Evolutionary conservation across 2,888 invertebrate genomes (phyloP), one percentile per base, ranked within the genome.

Genomic region (Tricholauxania praeusta): DNA sequence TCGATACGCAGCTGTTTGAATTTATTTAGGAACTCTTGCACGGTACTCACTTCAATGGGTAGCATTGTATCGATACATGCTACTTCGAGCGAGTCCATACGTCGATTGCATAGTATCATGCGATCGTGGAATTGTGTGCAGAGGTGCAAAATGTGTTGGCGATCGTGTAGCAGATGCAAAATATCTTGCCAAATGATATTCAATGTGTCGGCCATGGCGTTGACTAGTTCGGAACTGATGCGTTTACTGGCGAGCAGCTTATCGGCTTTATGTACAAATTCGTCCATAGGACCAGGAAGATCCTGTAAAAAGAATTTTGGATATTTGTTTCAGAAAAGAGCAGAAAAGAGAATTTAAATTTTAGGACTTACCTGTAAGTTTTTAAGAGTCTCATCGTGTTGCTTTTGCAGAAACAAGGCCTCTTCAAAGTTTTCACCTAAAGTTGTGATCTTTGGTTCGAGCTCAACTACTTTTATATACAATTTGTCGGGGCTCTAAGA

Each of bases 221-320:
- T 92, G 86, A 96, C 94, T 47, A 96, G 94, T 87, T 94, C 93
- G 47, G 92, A 91, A 79, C 91, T 89, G 52, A 94, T 93, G 82
- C 92, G 91, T 83, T 94, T 93, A 47, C 92, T 92, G 71, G 93
- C 91, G 79, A 95, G 93, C 78, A 95, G 89, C 82, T 93, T 92
- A 86, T 96, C 96, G n/a, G 96, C 95, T 87, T 95, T 93, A 69
- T 92, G 90, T 74, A 96, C 91, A 74, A 96, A 91, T 87, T 96
- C 95, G 82, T 95, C 94, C 80, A 96, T 95, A 71, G 96, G 95
- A 83, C 93, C 94, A 85, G 96, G 95, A 88, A 96, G 94, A 82
- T 91, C 92, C 94, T 96, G 86, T 5, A 88, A 86, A 74, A 75
- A 73, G 74, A 74, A 74, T 57, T 39, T 32, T 47, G 15, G 0